Evolutionary conservation across 1,140 invertebrate species (phyloP).

Genomic region (Hermetia illucens): DNA sequence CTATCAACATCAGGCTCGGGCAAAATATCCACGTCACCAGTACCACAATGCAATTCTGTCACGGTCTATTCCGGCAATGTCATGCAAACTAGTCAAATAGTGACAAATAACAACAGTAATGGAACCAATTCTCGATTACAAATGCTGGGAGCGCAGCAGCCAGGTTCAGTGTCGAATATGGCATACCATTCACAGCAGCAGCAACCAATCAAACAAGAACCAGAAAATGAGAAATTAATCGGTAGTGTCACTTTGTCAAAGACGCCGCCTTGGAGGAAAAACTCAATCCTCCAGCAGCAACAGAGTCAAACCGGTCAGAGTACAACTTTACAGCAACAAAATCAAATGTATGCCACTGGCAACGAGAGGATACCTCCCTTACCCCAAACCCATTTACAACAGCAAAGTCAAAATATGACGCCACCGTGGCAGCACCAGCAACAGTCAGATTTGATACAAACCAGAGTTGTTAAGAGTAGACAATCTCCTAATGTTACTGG

Average conservation of each 20-base stretch:
- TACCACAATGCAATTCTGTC: background rate
- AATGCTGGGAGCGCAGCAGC: too few species aligned
- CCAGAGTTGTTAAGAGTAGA: slow-evolving; percentile 4
- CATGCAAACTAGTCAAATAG: slow-evolving; percentile 1
- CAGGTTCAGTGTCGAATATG: slow-evolving; percentile 1
- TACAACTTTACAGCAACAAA: background rate
- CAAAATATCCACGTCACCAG: background rate
- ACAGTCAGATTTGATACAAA: too few species aligned
- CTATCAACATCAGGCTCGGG: too few species aligned
- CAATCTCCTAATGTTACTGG: slow-evolving; percentile 11
- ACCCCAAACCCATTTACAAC: slow-evolving; percentile 1
- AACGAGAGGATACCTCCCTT: slow-evolving; percentile 7
- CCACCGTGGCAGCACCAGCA: slow-evolving; percentile 44
- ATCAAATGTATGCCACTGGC: background rate
- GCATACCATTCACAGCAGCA: slow-evolving; percentile 20
- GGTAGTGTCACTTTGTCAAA: slow-evolving; percentile 15
- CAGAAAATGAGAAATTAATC: slow-evolving; percentile 2
- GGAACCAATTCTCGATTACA: too few species aligned
- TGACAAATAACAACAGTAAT: background rate
- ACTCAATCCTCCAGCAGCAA: slow-evolving; percentile 28
- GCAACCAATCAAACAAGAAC: slow-evolving; percentile 30
- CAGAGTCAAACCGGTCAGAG: slow-evolving; percentile 10
- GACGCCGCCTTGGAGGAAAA: slow-evolving; percentile 48
- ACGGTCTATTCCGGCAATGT: slow-evolving; percentile 1
- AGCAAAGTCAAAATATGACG: slow-evolving; percentile 12